These are phyloP conservation scores for Dicaeum eximium DNA, from an alignment of 2,113 vertebrate genomes.

Conservation along the genomic window DNA sequence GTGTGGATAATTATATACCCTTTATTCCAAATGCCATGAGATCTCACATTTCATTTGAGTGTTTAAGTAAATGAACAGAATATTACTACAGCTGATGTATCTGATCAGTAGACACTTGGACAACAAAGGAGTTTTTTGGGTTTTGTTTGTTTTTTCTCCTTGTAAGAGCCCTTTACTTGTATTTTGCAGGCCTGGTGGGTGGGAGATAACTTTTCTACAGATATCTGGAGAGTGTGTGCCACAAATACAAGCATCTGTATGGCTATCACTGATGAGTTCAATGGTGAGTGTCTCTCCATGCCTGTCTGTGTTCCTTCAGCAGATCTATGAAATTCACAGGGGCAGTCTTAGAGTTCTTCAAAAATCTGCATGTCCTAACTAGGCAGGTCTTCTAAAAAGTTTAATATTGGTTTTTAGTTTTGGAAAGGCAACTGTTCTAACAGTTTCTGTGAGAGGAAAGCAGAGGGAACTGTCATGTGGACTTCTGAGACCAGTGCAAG, in stretches of 20 bases:
- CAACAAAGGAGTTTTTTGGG: neutral
- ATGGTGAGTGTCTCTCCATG: slow-evolving; percentile 52
- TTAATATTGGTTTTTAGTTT: neutral
- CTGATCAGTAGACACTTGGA: neutral
- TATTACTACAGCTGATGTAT: neutral
- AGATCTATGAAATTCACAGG: neutral
- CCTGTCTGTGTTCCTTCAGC: neutral
- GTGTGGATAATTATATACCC: neutral
- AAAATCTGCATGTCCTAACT: neutral
- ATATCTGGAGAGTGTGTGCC: slow-evolving; percentile 71
- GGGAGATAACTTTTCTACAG: slow-evolving; percentile 64
- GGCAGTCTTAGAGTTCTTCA: neutral
- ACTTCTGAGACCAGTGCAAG: neutral
- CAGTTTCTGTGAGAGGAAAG: neutral
- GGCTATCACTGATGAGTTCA: neutral
- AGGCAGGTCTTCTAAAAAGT: neutral
- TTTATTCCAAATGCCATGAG: neutral
- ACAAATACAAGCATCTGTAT: slow-evolving; percentile 57
- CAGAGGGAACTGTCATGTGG: neutral
- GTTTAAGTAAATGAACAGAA: neutral
- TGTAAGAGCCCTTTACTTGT: neutral
- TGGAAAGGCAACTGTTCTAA: neutral
- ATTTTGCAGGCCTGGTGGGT: slow-evolving; percentile 79
- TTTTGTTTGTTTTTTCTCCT: neutral
- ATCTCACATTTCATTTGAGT: neutral